phyloP scores from a whole-genome alignment of 2,888 invertebrate species.

The Syritta pipiens region DNA sequence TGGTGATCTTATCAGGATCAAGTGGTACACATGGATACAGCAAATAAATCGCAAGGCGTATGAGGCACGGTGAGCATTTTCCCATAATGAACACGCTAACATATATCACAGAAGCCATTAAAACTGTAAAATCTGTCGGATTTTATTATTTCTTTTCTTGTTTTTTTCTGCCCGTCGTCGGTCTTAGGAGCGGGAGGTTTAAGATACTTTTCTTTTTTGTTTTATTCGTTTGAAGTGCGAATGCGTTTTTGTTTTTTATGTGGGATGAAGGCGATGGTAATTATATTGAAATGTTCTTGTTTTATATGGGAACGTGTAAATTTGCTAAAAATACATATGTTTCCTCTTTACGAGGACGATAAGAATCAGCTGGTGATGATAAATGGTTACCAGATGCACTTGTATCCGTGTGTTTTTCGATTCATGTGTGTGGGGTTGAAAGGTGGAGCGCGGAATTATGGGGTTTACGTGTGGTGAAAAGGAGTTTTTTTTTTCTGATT shows the following conservation, averaged over 20 bases:
- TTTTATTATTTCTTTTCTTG: slow-evolving; percentile 36
- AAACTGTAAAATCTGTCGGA: slow-evolving; percentile 69
- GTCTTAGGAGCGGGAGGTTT: slow-evolving; percentile 39
- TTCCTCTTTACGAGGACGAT: slow-evolving; percentile 36
- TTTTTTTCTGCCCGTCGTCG: background rate
- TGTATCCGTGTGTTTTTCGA: slow-evolving; percentile 6
- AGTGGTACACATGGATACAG: slow-evolving; percentile 29
- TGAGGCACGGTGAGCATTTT: slow-evolving; percentile 56
- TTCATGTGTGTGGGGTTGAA: background rate
- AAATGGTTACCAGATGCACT: slow-evolving; percentile 60
- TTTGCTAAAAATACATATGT: slow-evolving; percentile 29
- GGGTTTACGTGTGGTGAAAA: too few species aligned
- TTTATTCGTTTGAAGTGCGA: slow-evolving; percentile 8
- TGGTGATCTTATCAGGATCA: slow-evolving; percentile 67
- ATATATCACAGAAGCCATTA: slow-evolving; percentile 69
- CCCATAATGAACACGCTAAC: slow-evolving; percentile 68
- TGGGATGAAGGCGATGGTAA: slow-evolving; percentile 13
- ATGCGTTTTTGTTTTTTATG: slow-evolving; percentile 4
- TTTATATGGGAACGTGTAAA: slow-evolving; percentile 2
- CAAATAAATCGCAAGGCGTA: slow-evolving; percentile 54
- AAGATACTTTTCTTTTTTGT: slow-evolving; percentile 20
- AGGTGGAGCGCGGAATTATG: too few species aligned
- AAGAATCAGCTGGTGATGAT: slow-evolving; percentile 63
- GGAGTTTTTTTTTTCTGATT: too few species aligned
- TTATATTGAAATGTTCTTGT: slow-evolving; percentile 41